These are phyloP conservation scores for Poicephalus gulielmi DNA, from an alignment of 2,113 vertebrate genomes.

Conservation along the genomic window DNA sequence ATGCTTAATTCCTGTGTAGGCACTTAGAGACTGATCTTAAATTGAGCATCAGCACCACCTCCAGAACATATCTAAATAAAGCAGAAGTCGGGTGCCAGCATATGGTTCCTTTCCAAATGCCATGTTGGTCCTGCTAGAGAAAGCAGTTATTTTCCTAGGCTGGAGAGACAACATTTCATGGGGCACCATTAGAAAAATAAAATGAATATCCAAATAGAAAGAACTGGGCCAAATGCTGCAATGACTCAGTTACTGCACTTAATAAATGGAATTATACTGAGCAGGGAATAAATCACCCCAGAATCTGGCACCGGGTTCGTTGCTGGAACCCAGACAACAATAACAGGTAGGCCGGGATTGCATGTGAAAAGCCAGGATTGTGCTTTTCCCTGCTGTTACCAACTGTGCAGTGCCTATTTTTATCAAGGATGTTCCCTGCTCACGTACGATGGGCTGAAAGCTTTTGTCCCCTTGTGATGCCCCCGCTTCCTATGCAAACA, in stretches of 20 bases:
- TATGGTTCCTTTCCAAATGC: conserved; percentile 17
- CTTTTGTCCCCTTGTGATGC: not conserved
- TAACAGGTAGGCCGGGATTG: not conserved
- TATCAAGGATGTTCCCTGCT: not conserved
- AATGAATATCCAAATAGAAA: not conserved
- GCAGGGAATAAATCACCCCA: not conserved
- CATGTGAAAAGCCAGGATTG: not conserved
- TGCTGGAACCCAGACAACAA: not conserved
- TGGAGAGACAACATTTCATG: not conserved
- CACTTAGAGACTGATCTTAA: not conserved
- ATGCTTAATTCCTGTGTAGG: not conserved
- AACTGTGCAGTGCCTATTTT: conserved; percentile 14
- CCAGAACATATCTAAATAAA: conserved; percentile 30
- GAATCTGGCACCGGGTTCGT: not conserved
- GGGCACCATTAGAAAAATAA: not conserved
- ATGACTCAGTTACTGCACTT: conserved; percentile 3
- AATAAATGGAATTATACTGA: not conserved
- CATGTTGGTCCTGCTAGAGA: not conserved
- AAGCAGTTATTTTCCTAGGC: not conserved
- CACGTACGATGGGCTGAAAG: not conserved
- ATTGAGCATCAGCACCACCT: conserved; percentile 9
- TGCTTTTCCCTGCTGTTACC: conserved; percentile 29
- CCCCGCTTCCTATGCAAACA: not conserved
- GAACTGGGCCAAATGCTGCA: not conserved
- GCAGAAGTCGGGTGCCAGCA: not conserved